Evolutionary conservation across 2,113 vertebrate species (phyloP).

Genomic region (Anoplopoma fimbria): DNA sequence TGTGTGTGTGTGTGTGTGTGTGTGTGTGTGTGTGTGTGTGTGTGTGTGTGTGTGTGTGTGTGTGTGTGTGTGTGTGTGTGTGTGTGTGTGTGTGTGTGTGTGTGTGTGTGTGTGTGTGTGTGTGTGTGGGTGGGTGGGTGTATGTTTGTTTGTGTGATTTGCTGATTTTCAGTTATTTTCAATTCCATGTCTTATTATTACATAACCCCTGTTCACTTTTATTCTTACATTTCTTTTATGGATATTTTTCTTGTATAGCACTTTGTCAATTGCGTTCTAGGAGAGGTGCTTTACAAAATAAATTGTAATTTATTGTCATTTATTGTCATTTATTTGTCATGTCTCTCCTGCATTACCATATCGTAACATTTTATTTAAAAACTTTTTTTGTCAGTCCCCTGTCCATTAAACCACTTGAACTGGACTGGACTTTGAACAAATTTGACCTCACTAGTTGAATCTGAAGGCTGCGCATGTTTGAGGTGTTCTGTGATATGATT

Average conservation of each 20-base stretch:
- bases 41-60: conserved; percentile 18
- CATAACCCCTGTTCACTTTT: neutral
- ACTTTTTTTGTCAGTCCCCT: neutral
- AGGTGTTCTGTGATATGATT: conserved; percentile 1
- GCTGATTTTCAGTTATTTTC: neutral
- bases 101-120: conserved; percentile 21
- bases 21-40: neutral
- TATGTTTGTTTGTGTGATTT: neutral
- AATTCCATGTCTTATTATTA: no score
- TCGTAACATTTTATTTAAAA: neutral
- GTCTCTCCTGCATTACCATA: neutral
- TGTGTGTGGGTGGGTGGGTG: neutral
- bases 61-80: neutral
- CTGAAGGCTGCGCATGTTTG: neutral
- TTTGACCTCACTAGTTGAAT: neutral
- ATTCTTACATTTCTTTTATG: neutral
- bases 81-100: neutral
- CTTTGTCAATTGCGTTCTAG: no score
- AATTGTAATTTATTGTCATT: neutral
- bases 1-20: conserved; percentile 18
- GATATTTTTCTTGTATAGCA: neutral
- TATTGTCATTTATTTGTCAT: neutral
- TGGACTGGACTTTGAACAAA: neutral
- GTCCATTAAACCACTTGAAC: neutral
- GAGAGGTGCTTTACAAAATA: no score